Conservation (phyloP, 2,888 invertebrate genomes). For the Melipona bicolor region DNA sequence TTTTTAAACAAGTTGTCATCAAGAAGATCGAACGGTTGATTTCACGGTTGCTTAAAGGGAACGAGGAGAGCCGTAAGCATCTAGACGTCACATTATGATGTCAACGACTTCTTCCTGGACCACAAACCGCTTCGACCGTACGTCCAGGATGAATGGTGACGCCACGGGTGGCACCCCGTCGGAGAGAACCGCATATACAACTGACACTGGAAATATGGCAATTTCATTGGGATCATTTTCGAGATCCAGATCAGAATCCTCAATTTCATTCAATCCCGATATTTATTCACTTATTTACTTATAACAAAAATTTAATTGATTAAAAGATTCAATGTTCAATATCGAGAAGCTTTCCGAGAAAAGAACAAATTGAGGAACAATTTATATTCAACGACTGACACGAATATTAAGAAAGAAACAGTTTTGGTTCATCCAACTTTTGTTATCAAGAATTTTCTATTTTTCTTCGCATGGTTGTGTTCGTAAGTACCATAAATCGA, state of each 20-base stretch:
- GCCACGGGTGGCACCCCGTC: conserved; percentile 69
- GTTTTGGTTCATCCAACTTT: not conserved
- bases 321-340: no score
- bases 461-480: conserved; percentile 37
- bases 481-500: conserved; percentile 61
- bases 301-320: not conserved
- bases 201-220: conserved; percentile 70
- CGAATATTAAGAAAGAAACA: no score
- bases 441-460: conserved; percentile 2
- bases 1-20: conserved; percentile 61
- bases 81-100: conserved; percentile 72
- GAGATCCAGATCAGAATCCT: not conserved
- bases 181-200: conserved; percentile 58
- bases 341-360: no score
- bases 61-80: conserved; percentile 28
- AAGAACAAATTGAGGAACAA: not conserved
- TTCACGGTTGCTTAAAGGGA: conserved; percentile 35
- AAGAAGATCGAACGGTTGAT: conserved; percentile 67
- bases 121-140: conserved; percentile 62
- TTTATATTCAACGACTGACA: not conserved
- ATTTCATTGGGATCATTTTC: conserved; percentile 63
- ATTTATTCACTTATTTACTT: not conserved
- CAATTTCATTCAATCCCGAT: not conserved
- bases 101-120: conserved; percentile 74
- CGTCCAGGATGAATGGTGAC: conserved; percentile 70